Conservation (phyloP, 2,888 invertebrate species). For the Euproctis similis region DNA sequence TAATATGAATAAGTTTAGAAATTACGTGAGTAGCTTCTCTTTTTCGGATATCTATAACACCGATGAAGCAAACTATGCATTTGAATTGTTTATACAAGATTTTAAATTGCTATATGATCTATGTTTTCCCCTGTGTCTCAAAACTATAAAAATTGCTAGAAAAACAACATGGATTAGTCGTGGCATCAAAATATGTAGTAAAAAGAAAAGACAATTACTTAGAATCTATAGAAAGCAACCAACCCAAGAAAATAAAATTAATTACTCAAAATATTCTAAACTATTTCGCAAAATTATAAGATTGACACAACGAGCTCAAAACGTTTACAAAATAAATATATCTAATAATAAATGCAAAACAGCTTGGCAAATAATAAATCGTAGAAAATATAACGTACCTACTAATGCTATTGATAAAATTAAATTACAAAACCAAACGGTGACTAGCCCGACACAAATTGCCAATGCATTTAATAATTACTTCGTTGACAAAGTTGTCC, state of each 20-base stretch:
- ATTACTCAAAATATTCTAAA: neutral
- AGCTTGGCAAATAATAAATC: neutral
- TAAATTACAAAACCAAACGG: neutral
- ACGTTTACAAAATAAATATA: neutral
- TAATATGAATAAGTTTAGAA: neutral
- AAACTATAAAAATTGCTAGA: neutral
- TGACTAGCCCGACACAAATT: neutral
- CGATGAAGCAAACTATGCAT: neutral
- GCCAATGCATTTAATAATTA: no score
- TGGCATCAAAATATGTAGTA: neutral
- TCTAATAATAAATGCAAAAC: neutral
- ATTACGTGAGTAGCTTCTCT: neutral
- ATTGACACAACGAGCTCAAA: no score
- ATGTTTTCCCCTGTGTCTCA: neutral
- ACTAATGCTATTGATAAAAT: neutral
- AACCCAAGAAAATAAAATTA: neutral
- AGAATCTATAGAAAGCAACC: neutral
- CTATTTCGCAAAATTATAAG: no score
- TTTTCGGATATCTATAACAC: no score
- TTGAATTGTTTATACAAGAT: neutral
- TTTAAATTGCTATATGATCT: neutral
- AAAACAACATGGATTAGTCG: neutral
- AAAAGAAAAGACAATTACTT: neutral
- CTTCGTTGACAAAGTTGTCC: neutral
- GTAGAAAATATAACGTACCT: neutral